A percentile compares a stretch with the other conserved stretches of the same genome.
Evolutionary conservation across 2,113 vertebrate genomes (phyloP).

Genomic region (Datnioides undecimradiatus): DNA sequence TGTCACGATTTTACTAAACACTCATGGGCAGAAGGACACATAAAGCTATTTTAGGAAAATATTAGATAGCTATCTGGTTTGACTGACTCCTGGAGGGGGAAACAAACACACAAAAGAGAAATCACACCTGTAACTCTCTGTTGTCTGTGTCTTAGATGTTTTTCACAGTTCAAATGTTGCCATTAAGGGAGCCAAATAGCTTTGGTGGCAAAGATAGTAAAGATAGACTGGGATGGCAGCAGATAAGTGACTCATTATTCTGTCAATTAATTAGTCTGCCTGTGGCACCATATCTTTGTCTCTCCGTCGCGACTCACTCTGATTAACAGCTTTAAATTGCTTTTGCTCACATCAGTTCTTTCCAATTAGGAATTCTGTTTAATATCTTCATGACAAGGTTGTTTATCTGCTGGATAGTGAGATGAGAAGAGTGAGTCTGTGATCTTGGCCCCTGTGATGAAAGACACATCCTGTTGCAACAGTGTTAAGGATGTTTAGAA

Average conservation of each 20-base stretch:
- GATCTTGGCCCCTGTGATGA: background rate
- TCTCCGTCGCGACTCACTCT: background rate
- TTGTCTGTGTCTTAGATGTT: background rate
- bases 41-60: background rate
- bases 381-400: background rate
- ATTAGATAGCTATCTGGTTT: background rate
- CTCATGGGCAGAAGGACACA: too few species aligned
- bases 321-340: conserved; percentile 37
- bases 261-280: conserved; percentile 36
- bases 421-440: background rate
- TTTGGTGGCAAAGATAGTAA: background rate
- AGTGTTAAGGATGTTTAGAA: too few species aligned
- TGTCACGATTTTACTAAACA: background rate
- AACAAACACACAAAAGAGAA: background rate
- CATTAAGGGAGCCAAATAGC: conserved; percentile 10
- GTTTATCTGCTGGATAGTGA: background rate
- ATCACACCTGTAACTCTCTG: background rate
- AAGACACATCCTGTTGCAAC: background rate
- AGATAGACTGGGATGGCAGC: background rate
- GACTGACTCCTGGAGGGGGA: background rate
- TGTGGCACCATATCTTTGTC: background rate
- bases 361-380: conserved; percentile 6
- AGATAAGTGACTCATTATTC: conserved; percentile 11
- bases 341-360: background rate
- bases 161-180: conserved; percentile 12